Conservation (phyloP, 2,888 invertebrate species). For the Zaprionus bogoriensis region DNA sequence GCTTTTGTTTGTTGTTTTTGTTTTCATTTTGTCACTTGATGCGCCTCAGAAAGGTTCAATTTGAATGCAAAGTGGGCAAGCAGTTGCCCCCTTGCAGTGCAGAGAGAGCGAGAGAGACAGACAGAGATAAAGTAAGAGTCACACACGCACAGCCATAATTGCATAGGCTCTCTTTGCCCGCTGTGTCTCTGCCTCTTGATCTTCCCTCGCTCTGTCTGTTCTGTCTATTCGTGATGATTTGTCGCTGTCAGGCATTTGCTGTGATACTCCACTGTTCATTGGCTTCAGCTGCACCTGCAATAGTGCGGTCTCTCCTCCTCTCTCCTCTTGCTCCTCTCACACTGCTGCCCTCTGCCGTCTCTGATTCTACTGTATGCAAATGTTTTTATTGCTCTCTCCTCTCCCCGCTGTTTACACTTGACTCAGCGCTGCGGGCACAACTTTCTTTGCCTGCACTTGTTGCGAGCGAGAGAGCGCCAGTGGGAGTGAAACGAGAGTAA, state of each 20-base stretch:
- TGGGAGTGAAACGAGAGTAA: background rate
- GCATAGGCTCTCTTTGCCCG: conserved; percentile 5
- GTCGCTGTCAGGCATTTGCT: conserved; percentile 38
- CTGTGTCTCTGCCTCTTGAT: background rate
- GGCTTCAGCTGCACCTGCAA: conserved; percentile 67
- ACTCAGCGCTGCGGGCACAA: conserved; percentile 35
- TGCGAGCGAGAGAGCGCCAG: background rate
- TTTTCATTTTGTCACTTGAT: conserved; percentile 31
- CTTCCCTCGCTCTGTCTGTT: background rate
- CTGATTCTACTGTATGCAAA: background rate
- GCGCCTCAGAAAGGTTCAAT: conserved; percentile 26
- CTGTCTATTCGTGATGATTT: conserved; percentile 35
- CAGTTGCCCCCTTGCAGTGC: conserved; percentile 30
- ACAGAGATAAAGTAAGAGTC: background rate
- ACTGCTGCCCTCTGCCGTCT: background rate
- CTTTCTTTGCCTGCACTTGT: conserved; percentile 39
- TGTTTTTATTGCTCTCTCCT: conserved; percentile 8
- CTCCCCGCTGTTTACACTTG: conserved; percentile 45
- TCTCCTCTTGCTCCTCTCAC: background rate
- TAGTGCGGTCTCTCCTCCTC: background rate
- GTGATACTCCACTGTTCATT: conserved; percentile 71
- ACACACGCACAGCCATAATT: background rate
- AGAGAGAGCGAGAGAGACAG: background rate
- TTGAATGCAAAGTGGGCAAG: conserved; percentile 33
- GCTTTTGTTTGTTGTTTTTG: conserved; percentile 44